phyloP scores from a whole-genome alignment of 2,113 vertebrate species.

The Oostethus manadensis region DNA sequence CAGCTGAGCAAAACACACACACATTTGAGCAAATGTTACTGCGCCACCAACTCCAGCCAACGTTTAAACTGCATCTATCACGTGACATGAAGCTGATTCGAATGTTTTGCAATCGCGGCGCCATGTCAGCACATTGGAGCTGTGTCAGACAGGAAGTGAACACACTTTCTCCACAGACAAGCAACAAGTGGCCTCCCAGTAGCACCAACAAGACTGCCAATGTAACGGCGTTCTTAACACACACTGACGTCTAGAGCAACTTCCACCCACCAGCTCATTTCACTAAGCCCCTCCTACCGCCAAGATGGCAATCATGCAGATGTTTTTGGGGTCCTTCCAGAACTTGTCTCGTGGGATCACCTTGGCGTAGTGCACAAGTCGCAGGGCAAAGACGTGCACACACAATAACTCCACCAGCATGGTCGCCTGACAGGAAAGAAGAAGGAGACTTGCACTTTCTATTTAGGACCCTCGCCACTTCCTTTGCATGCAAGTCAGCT shows the following conservation, averaged over 20 bases:
- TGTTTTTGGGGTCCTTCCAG: slow-evolving; percentile 93
- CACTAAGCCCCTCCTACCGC: slow-evolving; percentile 32
- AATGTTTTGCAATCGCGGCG: not conserved
- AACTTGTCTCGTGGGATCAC: slow-evolving; percentile 79
- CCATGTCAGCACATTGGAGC: not conserved
- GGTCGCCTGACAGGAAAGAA: slow-evolving; percentile 69
- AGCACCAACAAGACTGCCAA: no score
- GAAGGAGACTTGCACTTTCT: not conserved
- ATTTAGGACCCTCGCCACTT: not conserved
- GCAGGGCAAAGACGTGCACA: slow-evolving; percentile 75
- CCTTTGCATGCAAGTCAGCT: slow-evolving; percentile 23
- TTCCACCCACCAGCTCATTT: not conserved
- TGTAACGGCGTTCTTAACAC: no score
- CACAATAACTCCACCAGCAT: slow-evolving; percentile 80
- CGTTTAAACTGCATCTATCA: not conserved
- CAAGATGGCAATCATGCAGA: slow-evolving; percentile 83
- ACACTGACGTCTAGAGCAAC: not conserved
- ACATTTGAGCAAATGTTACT: not conserved
- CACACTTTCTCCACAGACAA: not conserved
- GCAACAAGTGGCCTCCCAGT: not conserved
- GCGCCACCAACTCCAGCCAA: not conserved
- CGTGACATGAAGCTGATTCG: not conserved
- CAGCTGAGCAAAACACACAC: slow-evolving; percentile 63
- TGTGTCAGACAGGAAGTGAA: not conserved
- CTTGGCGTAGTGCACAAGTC: slow-evolving; percentile 82